Percentiles rank a stretch among this genome's conserved stretches.
Conservation (phyloP, 2,797 vertebrate genomes). For the Alectoris magna region DNA sequence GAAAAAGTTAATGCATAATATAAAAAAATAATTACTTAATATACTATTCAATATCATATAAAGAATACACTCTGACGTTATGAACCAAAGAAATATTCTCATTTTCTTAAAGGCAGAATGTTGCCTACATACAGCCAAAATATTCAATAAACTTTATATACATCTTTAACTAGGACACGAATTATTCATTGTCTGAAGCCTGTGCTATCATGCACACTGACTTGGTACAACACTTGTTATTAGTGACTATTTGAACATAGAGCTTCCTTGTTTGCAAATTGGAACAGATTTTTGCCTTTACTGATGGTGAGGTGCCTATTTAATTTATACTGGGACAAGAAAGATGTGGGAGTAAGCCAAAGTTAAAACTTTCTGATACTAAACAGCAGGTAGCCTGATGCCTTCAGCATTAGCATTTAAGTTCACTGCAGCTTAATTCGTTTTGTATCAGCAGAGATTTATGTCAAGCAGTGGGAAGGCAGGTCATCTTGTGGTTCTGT, state of each 20-base stretch:
- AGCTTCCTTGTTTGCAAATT: constrained; percentile 61
- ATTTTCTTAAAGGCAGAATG: background rate
- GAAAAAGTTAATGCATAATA: background rate
- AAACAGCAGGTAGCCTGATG: constrained; percentile 79
- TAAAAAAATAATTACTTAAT: background rate
- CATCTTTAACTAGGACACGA: background rate
- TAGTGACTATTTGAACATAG: constrained; percentile 10
- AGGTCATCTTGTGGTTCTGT: constrained; percentile 75
- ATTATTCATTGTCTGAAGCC: background rate
- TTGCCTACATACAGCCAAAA: background rate
- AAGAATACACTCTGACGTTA: background rate
- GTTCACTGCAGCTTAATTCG: constrained; percentile 78
- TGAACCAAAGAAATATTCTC: background rate
- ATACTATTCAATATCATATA: background rate
- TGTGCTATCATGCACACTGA: background rate
- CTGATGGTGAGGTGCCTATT: constrained; percentile 43
- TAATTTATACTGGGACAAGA: constrained; percentile 41
- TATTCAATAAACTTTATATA: background rate
- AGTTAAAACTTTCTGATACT: constrained; percentile 77
- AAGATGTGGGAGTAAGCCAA: constrained; percentile 48
- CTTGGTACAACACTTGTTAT: background rate
- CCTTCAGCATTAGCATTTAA: constrained; percentile 80
- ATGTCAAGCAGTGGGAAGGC: constrained; percentile 81
- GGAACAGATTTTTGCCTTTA: constrained; percentile 41
- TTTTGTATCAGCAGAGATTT: constrained; percentile 80